A percentile compares a stretch with the other conserved stretches of the same genome.
These are phyloP conservation scores for Camptogramma bilineatum DNA, from an alignment of 2,888 invertebrate genomes.

Conservation along the genomic window DNA sequence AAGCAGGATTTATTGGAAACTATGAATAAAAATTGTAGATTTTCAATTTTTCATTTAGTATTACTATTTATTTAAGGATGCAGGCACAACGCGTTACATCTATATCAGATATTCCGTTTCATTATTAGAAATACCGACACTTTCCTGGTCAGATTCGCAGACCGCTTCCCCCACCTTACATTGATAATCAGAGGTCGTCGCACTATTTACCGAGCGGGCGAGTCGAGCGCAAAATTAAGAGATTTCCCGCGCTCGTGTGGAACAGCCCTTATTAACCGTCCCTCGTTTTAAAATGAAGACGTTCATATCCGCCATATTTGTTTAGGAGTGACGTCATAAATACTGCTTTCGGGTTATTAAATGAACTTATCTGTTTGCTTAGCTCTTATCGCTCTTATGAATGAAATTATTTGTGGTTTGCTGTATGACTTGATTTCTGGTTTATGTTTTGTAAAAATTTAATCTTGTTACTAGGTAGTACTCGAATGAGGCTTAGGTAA, in stretches of 20 bases:
- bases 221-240: slow-evolving; percentile 76
- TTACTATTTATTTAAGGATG: no score
- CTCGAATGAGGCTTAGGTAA: neutral
- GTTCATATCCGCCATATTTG: slow-evolving; percentile 49
- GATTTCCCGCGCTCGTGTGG: slow-evolving; percentile 69
- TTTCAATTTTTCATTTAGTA: no score
- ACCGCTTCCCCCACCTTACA: slow-evolving; percentile 41
- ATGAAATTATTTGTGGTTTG: neutral
- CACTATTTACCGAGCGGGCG: slow-evolving; percentile 42
- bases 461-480: neutral
- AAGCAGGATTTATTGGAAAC: no score
- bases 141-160: slow-evolving; percentile 18
- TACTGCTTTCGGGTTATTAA: slow-evolving; percentile 27
- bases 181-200: slow-evolving; percentile 46
- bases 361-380: slow-evolving; percentile 21
- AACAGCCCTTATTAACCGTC: slow-evolving; percentile 69
- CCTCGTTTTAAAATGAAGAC: slow-evolving; percentile 72
- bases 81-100: no score
- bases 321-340: slow-evolving; percentile 48
- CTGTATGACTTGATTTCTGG: neutral
- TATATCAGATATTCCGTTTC: neutral
- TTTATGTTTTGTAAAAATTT: neutral
- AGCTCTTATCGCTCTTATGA: neutral
- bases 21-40: no score
- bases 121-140: slow-evolving; percentile 1